These are phyloP conservation scores for Drosophila kikkawai DNA, from an alignment of 1,140 invertebrate species.

Conservation along the genomic window DNA sequence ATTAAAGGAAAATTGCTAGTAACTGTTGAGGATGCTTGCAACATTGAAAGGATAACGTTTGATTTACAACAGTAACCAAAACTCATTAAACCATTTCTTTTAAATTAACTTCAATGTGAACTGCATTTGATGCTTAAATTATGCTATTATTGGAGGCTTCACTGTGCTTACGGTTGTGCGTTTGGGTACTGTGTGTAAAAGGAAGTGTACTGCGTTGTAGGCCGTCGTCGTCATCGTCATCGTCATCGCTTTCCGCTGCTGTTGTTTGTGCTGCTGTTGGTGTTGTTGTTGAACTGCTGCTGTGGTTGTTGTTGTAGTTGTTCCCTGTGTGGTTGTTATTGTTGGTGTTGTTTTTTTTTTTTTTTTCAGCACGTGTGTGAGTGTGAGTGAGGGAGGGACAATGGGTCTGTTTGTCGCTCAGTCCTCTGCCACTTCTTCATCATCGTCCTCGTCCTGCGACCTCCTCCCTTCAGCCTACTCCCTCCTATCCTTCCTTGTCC, in stretches of 20 bases:
- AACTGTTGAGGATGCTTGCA: background rate
- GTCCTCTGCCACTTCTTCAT: conserved; percentile 37
- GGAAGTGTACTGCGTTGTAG: conserved; percentile 79
- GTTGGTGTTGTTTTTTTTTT: conserved; percentile 25
- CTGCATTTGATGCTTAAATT: background rate
- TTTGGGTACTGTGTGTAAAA: conserved; percentile 63
- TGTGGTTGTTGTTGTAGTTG: conserved; percentile 23
- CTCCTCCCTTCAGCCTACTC: background rate
- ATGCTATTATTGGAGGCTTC: background rate
- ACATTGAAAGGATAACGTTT: background rate
- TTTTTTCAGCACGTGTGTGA: conserved; percentile 55
- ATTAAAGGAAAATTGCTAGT: background rate
- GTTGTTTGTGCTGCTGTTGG: conserved; percentile 30
- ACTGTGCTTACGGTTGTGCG: conserved; percentile 27
- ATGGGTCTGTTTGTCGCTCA: conserved; percentile 40
- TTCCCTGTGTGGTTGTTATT: conserved; percentile 9
- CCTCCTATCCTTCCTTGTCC: conserved; percentile 9
- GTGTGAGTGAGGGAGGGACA: conserved; percentile 57
- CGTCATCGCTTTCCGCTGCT: conserved; percentile 36
- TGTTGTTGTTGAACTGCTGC: conserved; percentile 19
- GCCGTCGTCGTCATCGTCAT: conserved; percentile 60
- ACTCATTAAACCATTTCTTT: background rate
- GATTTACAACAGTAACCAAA: background rate
- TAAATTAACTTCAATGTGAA: background rate
- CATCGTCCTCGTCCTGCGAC: conserved; percentile 17